These are phyloP conservation scores for Esperia sulphurella DNA, from an alignment of 2,888 invertebrate species.

Conservation along the genomic window DNA sequence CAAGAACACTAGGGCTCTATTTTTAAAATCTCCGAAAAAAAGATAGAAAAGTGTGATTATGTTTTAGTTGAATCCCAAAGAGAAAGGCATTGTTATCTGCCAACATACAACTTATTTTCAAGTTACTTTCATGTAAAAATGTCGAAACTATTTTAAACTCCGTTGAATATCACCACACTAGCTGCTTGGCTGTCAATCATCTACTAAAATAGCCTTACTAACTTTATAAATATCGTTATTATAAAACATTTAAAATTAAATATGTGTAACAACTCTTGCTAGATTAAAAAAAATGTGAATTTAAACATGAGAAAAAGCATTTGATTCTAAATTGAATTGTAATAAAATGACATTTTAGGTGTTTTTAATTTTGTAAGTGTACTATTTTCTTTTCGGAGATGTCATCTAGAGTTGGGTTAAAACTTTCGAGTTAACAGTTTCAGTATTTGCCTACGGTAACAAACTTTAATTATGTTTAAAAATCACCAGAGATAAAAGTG, in stretches of 20 bases:
- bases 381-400: slow-evolving; percentile 17
- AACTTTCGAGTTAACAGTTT: neutral
- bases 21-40: no score
- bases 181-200: slow-evolving; percentile 51
- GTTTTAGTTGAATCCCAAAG: no score
- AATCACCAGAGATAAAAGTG: no score
- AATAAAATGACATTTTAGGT: slow-evolving; percentile 72
- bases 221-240: slow-evolving; percentile 62
- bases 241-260: slow-evolving; percentile 45
- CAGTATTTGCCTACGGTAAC: neutral
- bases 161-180: slow-evolving; percentile 39
- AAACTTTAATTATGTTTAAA: neutral
- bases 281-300: slow-evolving; percentile 69
- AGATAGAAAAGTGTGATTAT: no score
- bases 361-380: slow-evolving; percentile 45
- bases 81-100: neutral
- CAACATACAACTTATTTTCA: neutral
- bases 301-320: slow-evolving; percentile 67
- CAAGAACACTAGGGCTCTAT: no score
- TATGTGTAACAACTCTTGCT: slow-evolving; percentile 58
- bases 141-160: neutral
- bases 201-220: slow-evolving; percentile 74
- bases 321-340: slow-evolving; percentile 76
- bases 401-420: slow-evolving; percentile 12
- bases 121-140: neutral